Conservation (phyloP, 2,888 invertebrate genomes). For the Isotomurus palustris region DNA sequence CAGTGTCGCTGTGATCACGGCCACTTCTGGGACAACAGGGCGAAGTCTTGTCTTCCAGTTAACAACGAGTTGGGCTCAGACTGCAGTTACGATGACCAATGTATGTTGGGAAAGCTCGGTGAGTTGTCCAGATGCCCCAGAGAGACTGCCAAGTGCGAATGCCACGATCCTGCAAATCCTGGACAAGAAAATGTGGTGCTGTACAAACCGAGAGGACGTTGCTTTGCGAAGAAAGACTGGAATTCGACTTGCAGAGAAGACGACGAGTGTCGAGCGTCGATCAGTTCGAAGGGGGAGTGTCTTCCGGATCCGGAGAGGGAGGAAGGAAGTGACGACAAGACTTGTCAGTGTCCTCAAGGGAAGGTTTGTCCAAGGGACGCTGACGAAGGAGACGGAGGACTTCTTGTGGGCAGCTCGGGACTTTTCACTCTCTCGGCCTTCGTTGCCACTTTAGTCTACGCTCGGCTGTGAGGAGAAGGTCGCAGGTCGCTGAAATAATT, state of each 20-base stretch:
- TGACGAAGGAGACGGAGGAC: slow-evolving; percentile 1
- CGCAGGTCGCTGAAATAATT: too few species aligned
- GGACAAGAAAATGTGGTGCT: slow-evolving; percentile 7
- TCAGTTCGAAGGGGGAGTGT: slow-evolving; percentile 22
- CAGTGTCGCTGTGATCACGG: slow-evolving; percentile 18
- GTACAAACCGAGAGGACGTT: slow-evolving; percentile 9
- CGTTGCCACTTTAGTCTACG: too few species aligned
- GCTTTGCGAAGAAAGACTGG: slow-evolving; percentile 20
- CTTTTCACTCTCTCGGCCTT: not conserved
- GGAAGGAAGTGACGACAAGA: not conserved
- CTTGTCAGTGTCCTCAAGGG: slow-evolving; percentile 33
- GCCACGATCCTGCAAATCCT: slow-evolving; percentile 7
- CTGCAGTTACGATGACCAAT: slow-evolving; percentile 20
- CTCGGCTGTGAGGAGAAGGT: too few species aligned
- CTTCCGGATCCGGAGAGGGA: not conserved
- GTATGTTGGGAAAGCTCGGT: slow-evolving; percentile 11
- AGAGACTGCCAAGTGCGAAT: slow-evolving; percentile 12
- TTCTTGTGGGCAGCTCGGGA: not conserved
- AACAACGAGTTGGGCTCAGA: slow-evolving; percentile 7
- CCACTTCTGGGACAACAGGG: slow-evolving; percentile 5
- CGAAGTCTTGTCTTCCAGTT: slow-evolving; percentile 11
- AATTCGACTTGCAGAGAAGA: slow-evolving; percentile 21
- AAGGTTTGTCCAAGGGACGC: slow-evolving; percentile 16
- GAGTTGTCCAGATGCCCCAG: slow-evolving; percentile 7
- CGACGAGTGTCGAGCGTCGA: slow-evolving; percentile 23